phyloP scores from a whole-genome alignment of 2,797 vertebrate genomes.

The Diglossa cyanea region DNA sequence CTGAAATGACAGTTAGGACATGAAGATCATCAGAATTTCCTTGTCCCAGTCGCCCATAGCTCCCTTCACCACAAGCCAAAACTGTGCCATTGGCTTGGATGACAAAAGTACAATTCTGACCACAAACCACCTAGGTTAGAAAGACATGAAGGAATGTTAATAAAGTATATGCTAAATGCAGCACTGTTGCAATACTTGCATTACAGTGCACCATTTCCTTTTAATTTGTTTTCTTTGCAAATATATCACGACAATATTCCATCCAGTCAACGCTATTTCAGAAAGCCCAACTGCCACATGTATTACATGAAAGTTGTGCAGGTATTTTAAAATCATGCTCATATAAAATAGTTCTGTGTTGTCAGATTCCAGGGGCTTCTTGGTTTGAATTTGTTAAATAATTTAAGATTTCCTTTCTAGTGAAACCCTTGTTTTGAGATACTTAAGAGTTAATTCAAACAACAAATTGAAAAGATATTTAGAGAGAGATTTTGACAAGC shows the following conservation, averaged over 20 bases:
- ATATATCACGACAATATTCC: background rate
- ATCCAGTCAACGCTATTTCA: background rate
- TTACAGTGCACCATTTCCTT: background rate
- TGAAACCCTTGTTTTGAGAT: background rate
- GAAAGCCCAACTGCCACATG: background rate
- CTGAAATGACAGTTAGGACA: constrained; percentile 93
- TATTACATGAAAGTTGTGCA: background rate
- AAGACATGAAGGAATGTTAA: background rate
- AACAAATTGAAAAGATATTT: background rate
- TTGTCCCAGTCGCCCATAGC: constrained; percentile 92
- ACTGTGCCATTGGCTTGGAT: constrained; percentile 94
- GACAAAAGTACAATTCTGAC: constrained; percentile 95
- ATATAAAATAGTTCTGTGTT: background rate
- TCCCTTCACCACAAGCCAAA: constrained; percentile 94
- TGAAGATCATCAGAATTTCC: constrained; percentile 96
- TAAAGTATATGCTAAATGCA: background rate
- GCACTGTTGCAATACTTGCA: background rate
- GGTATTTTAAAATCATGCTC: background rate
- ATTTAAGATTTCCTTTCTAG: background rate
- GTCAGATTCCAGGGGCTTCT: background rate
- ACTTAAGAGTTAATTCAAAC: background rate
- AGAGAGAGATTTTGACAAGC: background rate
- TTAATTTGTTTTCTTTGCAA: background rate
- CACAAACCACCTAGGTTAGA: constrained; percentile 86
- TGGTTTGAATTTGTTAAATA: background rate